Base-by-base conservation (phyloP, 2,797 vertebrate species). In the Typhlichthys eigenmanni region DNA sequence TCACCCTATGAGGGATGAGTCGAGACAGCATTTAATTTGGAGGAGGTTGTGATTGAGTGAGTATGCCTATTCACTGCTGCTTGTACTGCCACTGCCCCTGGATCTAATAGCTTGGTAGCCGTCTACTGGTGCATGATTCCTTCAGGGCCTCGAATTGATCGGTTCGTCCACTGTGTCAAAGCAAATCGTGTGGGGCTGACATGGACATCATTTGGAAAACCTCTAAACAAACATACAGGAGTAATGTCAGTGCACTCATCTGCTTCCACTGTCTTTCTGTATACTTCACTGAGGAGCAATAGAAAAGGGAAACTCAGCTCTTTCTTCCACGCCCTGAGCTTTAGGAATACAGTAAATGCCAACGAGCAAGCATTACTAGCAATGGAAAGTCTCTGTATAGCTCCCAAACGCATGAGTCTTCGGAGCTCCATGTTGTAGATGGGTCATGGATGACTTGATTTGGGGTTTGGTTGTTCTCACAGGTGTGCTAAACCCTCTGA, bases 31-130 rank as follows among this genome's bases (percentile, higher is more conserved):
- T 29, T 29, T 29, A 4, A 29, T 29, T 29, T 29, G 24, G 24
- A 29, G 24, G 24, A 29, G 24, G 24, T 29, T 29, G 24, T 29
- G 24, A 29, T 29, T 29, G 24, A 29, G 24, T 29, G 24, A 4
- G 4, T 29, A 29, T 29, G 24, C 24, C 24, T 29, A 29, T 29
- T 29, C 54, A 64, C 29, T 68, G 29, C 56, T 66, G 60, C 62
- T 55, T 43, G 59, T 72, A 61, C 70, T 64, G 58, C 65, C 19
- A 64, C 74, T 80, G 81, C 82, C 85, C 74, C 72, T 74, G 68
- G 82, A 86, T 91, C 88, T 88, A 89, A 92, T 90, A 88, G 87
- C 82, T 88, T 82, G 74, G 81, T 83, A 81, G 75, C 76, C 84
- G 85, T 87, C 90, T 81, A 88, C 83, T 90, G 67, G 77, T 74